Conservation (phyloP, 2,888 invertebrate genomes). For the Drosophila mayaguana region DNA sequence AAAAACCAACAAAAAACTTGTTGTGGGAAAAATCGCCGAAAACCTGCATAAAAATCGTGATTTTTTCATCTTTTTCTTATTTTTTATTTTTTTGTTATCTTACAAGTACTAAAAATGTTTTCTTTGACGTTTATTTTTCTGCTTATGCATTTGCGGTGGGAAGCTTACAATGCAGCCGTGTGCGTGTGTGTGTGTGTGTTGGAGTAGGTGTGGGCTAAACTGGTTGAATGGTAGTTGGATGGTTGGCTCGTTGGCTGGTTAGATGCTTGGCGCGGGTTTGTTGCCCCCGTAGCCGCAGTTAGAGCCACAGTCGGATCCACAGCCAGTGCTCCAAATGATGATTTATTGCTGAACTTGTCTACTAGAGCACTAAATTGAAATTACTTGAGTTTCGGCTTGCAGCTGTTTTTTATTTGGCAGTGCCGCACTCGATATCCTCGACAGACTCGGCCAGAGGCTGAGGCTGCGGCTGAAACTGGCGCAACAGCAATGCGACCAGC, state of each 20-base stretch:
- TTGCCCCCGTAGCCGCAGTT: slow-evolving; percentile 28
- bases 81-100: slow-evolving; percentile 50
- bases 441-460: slow-evolving; percentile 24
- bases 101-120: slow-evolving; percentile 65
- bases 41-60: slow-evolving; percentile 78
- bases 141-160: slow-evolving; percentile 70
- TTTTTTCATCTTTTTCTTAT: slow-evolving; percentile 36
- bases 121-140: slow-evolving; percentile 64
- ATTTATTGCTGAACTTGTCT: slow-evolving; percentile 79
- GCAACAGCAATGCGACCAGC: slow-evolving; percentile 2
- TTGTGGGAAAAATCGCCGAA: slow-evolving; percentile 76
- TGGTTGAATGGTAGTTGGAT: slow-evolving; percentile 62
- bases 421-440: slow-evolving; percentile 44
- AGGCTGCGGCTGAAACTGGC: not conserved
- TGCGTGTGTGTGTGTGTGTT: slow-evolving; percentile 31
- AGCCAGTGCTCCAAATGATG: slow-evolving; percentile 59
- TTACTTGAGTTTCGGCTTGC: slow-evolving; percentile 50
- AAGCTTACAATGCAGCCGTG: slow-evolving; percentile 43
- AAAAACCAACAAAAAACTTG: slow-evolving; percentile 65
- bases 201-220: slow-evolving; percentile 76
- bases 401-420: slow-evolving; percentile 39
- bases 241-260: slow-evolving; percentile 46
- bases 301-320: slow-evolving; percentile 4
- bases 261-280: slow-evolving; percentile 49
- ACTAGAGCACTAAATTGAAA: slow-evolving; percentile 66